Evolutionary conservation across 1,140 invertebrate species (phyloP).

Genomic region (Euborellia annulipes): DNA sequence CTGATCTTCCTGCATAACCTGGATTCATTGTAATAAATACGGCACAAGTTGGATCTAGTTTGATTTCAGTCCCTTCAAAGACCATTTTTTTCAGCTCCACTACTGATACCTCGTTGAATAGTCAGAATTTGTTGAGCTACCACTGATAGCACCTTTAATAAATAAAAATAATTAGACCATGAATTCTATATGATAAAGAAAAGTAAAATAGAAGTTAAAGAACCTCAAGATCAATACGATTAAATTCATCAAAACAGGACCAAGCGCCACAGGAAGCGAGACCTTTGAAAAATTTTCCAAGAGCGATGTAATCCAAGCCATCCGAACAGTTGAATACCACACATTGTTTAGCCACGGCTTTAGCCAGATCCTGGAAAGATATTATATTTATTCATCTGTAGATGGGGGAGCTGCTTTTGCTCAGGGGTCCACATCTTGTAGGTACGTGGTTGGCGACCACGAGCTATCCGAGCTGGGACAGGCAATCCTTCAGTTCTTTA

Average conservation of each 20-base stretch:
- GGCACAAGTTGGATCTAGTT: slow-evolving; percentile 77
- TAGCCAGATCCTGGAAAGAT: slow-evolving; percentile 60
- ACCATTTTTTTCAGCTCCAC: slow-evolving; percentile 51
- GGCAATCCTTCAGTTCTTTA: no score
- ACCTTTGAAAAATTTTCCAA: slow-evolving; percentile 36
- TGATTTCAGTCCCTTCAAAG: slow-evolving; percentile 81
- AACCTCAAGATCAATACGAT: slow-evolving; percentile 69
- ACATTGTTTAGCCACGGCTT: slow-evolving; percentile 90
- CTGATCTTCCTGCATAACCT: slow-evolving; percentile 78
- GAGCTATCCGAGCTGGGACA: no score
- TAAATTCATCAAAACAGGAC: slow-evolving; percentile 96
- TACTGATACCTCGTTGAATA: slow-evolving; percentile 62
- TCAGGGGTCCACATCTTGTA: no score
- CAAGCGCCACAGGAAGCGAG: slow-evolving; percentile 88
- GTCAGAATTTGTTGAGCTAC: slow-evolving; percentile 74
- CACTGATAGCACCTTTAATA: slow-evolving; percentile 47
- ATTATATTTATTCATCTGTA: no score
- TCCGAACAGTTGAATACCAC: slow-evolving; percentile 94
- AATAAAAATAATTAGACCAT: no score
- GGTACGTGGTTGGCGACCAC: no score
- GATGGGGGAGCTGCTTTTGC: no score
- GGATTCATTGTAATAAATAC: slow-evolving; percentile 97
- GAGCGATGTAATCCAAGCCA: slow-evolving; percentile 78
- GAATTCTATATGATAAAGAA: no score
- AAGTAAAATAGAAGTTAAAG: no score